Percentiles rank a stretch among this genome's conserved stretches.
phyloP scores from a whole-genome alignment of 30 jellyfish, hydroid and myxozoan species.

The Catostylus mosaicus region DNA sequence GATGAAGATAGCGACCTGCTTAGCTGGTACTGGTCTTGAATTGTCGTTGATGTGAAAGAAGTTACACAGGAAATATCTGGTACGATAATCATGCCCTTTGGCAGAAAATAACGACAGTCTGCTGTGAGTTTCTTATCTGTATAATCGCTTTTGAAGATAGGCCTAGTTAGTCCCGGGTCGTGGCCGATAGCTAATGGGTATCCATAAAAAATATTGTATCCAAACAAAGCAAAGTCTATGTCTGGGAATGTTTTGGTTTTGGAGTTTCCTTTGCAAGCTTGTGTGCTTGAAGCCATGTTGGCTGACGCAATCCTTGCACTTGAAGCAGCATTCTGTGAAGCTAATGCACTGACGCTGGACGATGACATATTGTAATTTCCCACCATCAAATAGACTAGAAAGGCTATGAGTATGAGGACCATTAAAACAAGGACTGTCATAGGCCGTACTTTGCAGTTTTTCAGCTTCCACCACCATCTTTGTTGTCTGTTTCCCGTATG shows the following conservation, averaged over 20 bases:
- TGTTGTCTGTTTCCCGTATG: neutral
- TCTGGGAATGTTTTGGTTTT: slow-evolving; percentile 60
- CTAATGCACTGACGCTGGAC: slow-evolving; percentile 4
- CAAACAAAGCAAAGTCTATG: slow-evolving; percentile 72
- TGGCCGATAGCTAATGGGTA: slow-evolving; percentile 73
- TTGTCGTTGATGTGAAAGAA: slow-evolving; percentile 46
- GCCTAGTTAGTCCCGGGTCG: slow-evolving; percentile 77
- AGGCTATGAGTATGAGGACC: neutral
- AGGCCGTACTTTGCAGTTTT: slow-evolving; percentile 15
- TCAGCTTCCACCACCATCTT: neutral
- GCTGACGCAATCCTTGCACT: neutral
- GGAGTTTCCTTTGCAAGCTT: slow-evolving; percentile 19
- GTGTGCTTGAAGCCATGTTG: neutral
- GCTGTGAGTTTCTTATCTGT: slow-evolving; percentile 34
- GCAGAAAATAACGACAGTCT: slow-evolving; percentile 64
- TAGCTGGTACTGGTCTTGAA: slow-evolving; percentile 50
- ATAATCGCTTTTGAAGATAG: slow-evolving; percentile 62
- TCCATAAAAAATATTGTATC: slow-evolving; percentile 60
- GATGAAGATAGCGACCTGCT: slow-evolving; percentile 30
- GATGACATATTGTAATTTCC: neutral
- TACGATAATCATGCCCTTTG: slow-evolving; percentile 58
- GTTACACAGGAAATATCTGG: slow-evolving; percentile 77
- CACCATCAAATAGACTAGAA: slow-evolving; percentile 20
- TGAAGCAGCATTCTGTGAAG: neutral
- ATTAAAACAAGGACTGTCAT: neutral